These are phyloP conservation scores for Nymphalis polychloros DNA, from an alignment of 2,888 invertebrate species.

Conservation along the genomic window DNA sequence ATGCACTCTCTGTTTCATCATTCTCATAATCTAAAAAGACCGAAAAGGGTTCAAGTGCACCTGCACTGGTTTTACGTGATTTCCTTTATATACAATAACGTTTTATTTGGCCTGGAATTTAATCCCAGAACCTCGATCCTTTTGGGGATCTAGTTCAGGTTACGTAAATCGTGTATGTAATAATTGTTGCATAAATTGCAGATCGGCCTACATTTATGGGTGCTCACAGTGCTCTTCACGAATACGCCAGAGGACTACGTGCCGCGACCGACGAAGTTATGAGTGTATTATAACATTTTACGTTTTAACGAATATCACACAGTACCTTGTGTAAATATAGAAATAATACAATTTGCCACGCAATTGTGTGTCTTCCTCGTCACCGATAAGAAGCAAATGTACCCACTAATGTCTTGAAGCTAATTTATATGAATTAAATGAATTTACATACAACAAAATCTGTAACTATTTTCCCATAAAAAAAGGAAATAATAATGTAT, in stretches of 20 bases:
- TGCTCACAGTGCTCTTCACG: slow-evolving; percentile 88
- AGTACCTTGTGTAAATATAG: slow-evolving; percentile 30
- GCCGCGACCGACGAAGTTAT: slow-evolving; percentile 51
- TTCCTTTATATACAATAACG: not conserved
- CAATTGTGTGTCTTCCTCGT: not conserved
- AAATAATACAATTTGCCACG: slow-evolving; percentile 10
- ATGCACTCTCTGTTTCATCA: no score
- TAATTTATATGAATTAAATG: no score
- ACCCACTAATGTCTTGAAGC: no score
- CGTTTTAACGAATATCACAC: slow-evolving; percentile 18
- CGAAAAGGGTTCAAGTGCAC: no score
- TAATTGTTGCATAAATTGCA: slow-evolving; percentile 48
- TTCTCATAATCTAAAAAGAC: no score
- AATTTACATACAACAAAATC: not conserved
- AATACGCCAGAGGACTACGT: slow-evolving; percentile 81
- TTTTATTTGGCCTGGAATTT: not conserved
- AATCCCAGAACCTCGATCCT: not conserved
- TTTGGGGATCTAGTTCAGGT: no score
- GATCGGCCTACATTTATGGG: slow-evolving; percentile 91
- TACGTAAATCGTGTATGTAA: no score
- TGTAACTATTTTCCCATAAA: not conserved
- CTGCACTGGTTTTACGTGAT: no score
- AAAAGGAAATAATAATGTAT: not conserved
- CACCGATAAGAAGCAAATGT: not conserved
- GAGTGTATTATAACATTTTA: slow-evolving; percentile 30